These are phyloP conservation scores for Myotis brandtii DNA, from an alignment of 2,113 vertebrate genomes.

Conservation along the genomic window DNA sequence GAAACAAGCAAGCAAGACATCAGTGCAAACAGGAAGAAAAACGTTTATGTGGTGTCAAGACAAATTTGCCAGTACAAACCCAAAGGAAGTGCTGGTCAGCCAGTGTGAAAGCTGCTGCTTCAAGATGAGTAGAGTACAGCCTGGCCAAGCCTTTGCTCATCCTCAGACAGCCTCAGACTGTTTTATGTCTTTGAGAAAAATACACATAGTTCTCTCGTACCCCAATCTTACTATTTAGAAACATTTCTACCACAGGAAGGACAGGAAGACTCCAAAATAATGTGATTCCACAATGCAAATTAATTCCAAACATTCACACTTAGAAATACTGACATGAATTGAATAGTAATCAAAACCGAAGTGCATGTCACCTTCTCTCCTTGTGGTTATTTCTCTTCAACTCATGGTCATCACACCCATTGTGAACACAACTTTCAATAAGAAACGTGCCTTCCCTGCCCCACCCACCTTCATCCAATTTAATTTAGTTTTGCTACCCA, in stretches of 20 bases:
- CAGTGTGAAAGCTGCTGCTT: neutral
- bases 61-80: conserved; percentile 29
- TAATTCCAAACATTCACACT: neutral
- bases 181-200: neutral
- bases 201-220: neutral
- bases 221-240: neutral
- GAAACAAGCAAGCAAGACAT: conserved; percentile 53
- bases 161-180: neutral
- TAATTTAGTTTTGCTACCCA: neutral
- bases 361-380: neutral
- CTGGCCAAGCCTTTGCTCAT: neutral
- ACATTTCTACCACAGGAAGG: neutral
- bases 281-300: conserved; percentile 17
- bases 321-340: neutral
- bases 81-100: neutral
- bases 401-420: neutral
- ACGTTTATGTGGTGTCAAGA: neutral
- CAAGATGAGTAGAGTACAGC: neutral
- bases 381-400: neutral
- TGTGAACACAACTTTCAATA: neutral
- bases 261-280: neutral
- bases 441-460: neutral
- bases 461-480: neutral
- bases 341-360: neutral
- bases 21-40: neutral